Evolutionary conservation across 2,113 vertebrate genomes (phyloP), one percentile per base, ranked within the genome.

Genomic region (Callocephalon fimbriatum): DNA sequence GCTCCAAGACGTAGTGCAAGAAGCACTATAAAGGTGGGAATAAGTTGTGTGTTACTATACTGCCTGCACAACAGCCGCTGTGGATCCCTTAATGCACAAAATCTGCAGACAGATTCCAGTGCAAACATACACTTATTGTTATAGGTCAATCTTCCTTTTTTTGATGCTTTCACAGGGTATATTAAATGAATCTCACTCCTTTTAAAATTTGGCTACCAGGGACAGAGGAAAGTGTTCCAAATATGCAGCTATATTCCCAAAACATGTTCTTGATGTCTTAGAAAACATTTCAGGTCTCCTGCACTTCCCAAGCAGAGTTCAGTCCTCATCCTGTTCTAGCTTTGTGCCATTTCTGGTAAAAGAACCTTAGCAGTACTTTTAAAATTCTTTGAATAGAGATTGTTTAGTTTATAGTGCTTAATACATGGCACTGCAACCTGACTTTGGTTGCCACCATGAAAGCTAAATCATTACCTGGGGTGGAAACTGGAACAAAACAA

Each of bases 401-500:
- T n/a, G 25, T 56, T 89, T 51, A 5, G 22, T 90, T 87, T 32
- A 14, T 14, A 27, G 20, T 6, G 15, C 22, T 66, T 85, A 32
- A 29, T 65, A 56, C 29, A 9, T 0, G 1, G 2, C 13, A 14
- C 32, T 82, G 12, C 32, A 31, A 37, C 56, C 74, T 68, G 26
- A 10, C 22, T 58, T 40, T 27, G 6, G 3, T 12, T 73, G 58
- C 37, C n/a, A 38, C 40, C 29, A 17, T 45, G 20, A 2, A 38
- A 38, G 38, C 45, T 42, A 74, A 65, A 63, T 50, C 54, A 7
- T 63, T 27, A 70, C 56, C 47, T 45, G 8, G 44, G 8, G 4
- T 83, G 45, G 72, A 88, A 95, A 91, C 26, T 83, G 27, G 47
- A 72, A 81, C 14, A 94, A 74, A 83, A 61, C 32, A 44, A 84